Base-by-base conservation (phyloP, 1,140 invertebrate genomes). In the Charaxes varanes region DNA sequence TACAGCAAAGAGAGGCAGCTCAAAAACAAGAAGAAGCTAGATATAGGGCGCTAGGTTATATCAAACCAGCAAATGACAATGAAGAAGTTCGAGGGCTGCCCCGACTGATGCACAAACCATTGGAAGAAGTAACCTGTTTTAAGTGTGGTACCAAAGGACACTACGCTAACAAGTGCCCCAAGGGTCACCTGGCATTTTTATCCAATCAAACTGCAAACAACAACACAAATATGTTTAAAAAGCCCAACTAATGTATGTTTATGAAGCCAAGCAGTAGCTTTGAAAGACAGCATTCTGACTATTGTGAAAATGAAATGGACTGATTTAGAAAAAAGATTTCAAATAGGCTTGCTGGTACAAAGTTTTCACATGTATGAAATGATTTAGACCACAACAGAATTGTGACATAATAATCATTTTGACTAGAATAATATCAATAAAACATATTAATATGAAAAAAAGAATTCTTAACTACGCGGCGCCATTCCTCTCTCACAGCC, bases 101-200 rank as follows among this genome's bases (percentile, higher is more conserved):
- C 7, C 47, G 66, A 14, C 72, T 81, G 41, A 56, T 74, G 27
- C 87, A 80, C 26, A 93, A 93, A 69, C 94, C 95, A 3, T 77
- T 98, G 4, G 95, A 97, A 82, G 94, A 97, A 86, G 95, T 98
- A 5, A 97, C 95, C 0, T 98, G 96, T 81, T 98, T 94, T 68
- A 98, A 98, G 86, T 99, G 98, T 85, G 97, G 97, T 4, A 94
- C 96, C 24, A 99, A 98, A 81, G 98, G 98, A 7, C 98, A 99
- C 85, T 99, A 99, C 79, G 98, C 98, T 0, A 99, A 99, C 77
- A 96, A 97, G 72, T 99, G 98, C 85, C 94, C 95, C 0, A 99
- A 99, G 74, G 96, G 97, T 19, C 96, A 98, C 80, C 86, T 98
- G 24, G 97, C 97, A 3, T 99, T 98, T 79, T 87, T 99, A 6